A percentile compares a stretch with the other conserved stretches of the same genome.
phyloP scores from a whole-genome alignment of 2,113 vertebrate species.

The cattle (Bos taurus) region ARS-UCD2.0 NC_037351.1:52077001-52077500 shows the following conservation, averaged over 20 bases:
- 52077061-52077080: constrained; percentile 64
- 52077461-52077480: too few species aligned
- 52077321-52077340: background rate
- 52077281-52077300: background rate
- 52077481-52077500: too few species aligned
- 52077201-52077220: background rate
- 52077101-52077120: constrained; percentile 42
- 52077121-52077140: constrained; percentile 40
- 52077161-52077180: background rate
- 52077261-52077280: background rate
- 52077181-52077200: background rate
- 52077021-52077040: constrained; percentile 48
- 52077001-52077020: background rate
- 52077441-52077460: too few species aligned
- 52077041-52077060: constrained; percentile 52
- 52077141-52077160: constrained; percentile 41
- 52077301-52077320: background rate
- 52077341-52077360: background rate
- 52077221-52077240: background rate
- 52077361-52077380: background rate
- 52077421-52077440: too few species aligned
- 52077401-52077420: accelerated
- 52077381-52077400: background rate
- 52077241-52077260: background rate
- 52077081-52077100: constrained; percentile 55